Conservation (phyloP, 2,113 vertebrate species). For the Athene noctua region DNA sequence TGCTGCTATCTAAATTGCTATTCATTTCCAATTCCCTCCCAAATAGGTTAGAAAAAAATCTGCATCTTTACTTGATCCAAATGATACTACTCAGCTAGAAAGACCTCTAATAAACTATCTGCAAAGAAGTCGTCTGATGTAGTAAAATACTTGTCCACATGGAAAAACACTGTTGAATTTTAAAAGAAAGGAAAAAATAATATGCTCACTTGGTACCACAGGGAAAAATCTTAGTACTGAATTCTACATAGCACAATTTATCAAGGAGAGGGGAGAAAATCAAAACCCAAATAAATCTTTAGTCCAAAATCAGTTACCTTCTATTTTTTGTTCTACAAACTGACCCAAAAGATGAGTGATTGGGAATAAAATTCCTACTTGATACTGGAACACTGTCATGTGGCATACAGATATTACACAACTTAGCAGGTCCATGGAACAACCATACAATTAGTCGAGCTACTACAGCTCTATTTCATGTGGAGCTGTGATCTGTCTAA, state of each 20-base stretch:
- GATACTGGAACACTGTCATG: not conserved
- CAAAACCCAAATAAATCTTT: not conserved
- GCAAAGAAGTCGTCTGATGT: not conserved
- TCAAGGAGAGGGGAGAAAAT: not conserved
- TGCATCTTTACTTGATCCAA: not conserved
- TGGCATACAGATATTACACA: not conserved
- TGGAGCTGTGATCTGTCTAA: not conserved
- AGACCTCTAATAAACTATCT: not conserved
- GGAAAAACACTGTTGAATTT: not conserved
- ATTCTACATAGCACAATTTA: not conserved
- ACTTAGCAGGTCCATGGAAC: not conserved
- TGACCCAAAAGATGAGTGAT: not conserved
- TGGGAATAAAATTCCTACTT: not conserved
- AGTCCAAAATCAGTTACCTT: not conserved
- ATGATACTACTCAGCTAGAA: not conserved
- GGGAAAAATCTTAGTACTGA: not conserved
- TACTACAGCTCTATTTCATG: not conserved
- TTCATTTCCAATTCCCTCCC: not conserved
- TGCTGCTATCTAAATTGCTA: not conserved
- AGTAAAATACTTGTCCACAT: not conserved
- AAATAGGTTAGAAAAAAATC: not conserved
- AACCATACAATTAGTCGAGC: not conserved
- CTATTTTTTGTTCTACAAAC: not conserved
- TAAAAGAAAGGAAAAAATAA: not conserved
- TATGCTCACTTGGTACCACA: accelerated